Conservation (phyloP, 2,888 invertebrate species). For the Philaethria dido region DNA sequence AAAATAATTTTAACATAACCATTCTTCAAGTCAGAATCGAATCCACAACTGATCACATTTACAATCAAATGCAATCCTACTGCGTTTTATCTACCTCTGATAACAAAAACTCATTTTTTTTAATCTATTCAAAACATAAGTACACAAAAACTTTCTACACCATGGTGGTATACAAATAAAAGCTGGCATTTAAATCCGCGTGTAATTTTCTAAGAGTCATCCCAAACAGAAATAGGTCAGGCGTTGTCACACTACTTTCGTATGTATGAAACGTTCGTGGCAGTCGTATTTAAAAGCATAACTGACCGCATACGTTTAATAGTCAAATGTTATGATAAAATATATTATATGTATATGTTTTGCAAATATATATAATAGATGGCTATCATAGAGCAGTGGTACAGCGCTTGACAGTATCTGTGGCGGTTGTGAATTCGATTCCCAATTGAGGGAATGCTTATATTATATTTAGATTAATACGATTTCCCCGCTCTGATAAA, state of each 20-base stretch:
- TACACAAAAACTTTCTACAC: background rate
- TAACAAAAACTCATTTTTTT: no score
- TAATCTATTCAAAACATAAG: background rate
- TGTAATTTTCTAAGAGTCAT: slow-evolving; percentile 42
- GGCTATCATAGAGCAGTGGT: no score
- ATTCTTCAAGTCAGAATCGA: no score
- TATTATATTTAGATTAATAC: no score
- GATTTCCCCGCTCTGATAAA: no score
- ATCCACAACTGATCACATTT: no score
- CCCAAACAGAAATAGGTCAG: slow-evolving; percentile 56
- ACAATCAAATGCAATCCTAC: no score
- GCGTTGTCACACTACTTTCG: slow-evolving; percentile 59
- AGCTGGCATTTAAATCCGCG: slow-evolving; percentile 32
- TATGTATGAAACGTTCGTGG: slow-evolving; percentile 72
- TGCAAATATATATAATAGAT: background rate
- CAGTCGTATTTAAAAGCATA: slow-evolving; percentile 71
- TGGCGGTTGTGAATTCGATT: no score
- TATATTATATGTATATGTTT: background rate
- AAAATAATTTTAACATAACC: no score
- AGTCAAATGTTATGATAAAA: slow-evolving; percentile 1
- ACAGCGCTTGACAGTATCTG: no score
- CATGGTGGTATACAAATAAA: slow-evolving; percentile 25
- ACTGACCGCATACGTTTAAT: slow-evolving; percentile 56
- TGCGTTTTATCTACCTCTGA: no score
- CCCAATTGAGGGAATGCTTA: no score